These are phyloP conservation scores for Bergia sp. DNA, from an alignment of 92 coral and sea anemone genomes.

Conservation along the genomic window DNA sequence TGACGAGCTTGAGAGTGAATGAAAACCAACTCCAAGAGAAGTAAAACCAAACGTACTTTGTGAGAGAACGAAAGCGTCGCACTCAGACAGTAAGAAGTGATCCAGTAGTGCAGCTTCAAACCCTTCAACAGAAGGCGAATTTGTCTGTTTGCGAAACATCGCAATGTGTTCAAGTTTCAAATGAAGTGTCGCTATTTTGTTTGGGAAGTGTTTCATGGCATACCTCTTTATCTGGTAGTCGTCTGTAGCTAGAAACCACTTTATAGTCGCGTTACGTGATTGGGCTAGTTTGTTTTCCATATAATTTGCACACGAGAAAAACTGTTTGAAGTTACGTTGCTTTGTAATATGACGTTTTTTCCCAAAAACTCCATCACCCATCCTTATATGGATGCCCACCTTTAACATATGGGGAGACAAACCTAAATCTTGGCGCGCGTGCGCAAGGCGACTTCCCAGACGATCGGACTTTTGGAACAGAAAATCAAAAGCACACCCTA, in stretches of 20 bases:
- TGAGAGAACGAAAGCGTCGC: constrained; percentile 65
- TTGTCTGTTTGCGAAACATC: constrained; percentile 39
- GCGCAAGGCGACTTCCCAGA: constrained; percentile 41
- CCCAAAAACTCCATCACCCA: constrained; percentile 68
- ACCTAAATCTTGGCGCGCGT: constrained; percentile 43
- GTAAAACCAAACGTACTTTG: constrained; percentile 67
- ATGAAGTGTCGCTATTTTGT: constrained; percentile 49
- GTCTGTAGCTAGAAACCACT: constrained; percentile 75
- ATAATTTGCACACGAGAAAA: constrained; percentile 61
- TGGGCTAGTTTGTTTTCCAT: constrained; percentile 44
- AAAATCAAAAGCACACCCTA: constrained; percentile 71
- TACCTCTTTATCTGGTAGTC: constrained; percentile 47
- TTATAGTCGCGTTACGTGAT: constrained; percentile 33
- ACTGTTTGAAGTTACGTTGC: constrained; percentile 44
- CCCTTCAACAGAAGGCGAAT: constrained; percentile 59
- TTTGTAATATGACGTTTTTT: constrained; percentile 21
- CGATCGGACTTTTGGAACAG: constrained; percentile 59
- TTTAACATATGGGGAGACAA: neutral
- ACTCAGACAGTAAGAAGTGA: constrained; percentile 69
- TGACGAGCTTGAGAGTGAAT: constrained; percentile 35
- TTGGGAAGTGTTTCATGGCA: constrained; percentile 47
- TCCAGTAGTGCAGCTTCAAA: constrained; percentile 60
- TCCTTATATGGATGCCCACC: constrained; percentile 72
- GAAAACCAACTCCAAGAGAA: constrained; percentile 59
- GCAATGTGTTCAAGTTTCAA: constrained; percentile 66